Evolutionary conservation across 2,888 invertebrate genomes (phyloP), one percentile per base, ranked within the genome.

Genomic region (Temnothorax ravouxi): DNA sequence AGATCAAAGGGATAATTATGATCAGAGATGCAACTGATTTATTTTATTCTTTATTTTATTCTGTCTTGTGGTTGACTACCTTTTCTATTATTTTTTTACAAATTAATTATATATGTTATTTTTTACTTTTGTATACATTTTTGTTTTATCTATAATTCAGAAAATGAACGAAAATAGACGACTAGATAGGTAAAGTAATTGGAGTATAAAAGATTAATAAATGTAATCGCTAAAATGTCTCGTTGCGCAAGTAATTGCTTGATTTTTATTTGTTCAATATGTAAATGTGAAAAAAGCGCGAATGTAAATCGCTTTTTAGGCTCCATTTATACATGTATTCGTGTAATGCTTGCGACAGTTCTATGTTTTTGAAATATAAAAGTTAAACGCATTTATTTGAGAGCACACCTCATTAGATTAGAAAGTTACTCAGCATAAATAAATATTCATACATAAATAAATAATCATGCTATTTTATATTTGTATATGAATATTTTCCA

Each of bases 371-470:
- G 11, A 62, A 34, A 13, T 47, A 21, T 47, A 75, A 75, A 34
- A 18, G 11, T 8, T 61, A 38, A 75, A 0, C 8, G 15, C 15
- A 47, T 64, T 38, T 62, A 61, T 54, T 54, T 54, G 29, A 74
- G 8, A 72, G 15, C 44, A 61, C 15, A 5, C 50, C 56, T 25
- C 2, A 62, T 75, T 61, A 50, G 38, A 62, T 50, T 21, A 21
- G 50, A 38, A 62, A 64, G 50, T 8, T 52, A 41, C 21, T 76
- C 18, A 76, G 18, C 64, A 76, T 62, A 76, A 64, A 62, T 38
- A 50, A 50, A 76, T 62, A 76, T 76, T 76, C 8, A 62, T 47
- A 5, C 11, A 38, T 50, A 47, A 34, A 34, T 34, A 34, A 34
- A 34, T 34, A 34, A 6, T 34, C 2, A 74, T 29, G 15, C 15